These are phyloP conservation scores for Tenualosa ilisha DNA, from an alignment of 2,797 vertebrate species.

Conservation along the genomic window DNA sequence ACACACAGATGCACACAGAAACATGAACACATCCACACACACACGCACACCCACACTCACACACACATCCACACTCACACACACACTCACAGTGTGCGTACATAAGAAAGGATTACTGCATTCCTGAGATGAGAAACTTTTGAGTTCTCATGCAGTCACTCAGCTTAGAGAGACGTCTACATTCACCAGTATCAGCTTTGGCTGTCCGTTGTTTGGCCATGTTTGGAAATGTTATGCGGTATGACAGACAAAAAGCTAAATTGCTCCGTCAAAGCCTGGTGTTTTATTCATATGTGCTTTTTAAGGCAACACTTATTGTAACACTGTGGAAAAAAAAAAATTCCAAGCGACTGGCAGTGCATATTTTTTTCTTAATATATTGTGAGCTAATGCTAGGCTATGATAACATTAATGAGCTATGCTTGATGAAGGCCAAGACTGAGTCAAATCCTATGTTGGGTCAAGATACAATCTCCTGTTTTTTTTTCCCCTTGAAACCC, in stretches of 20 bases:
- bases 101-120: slow-evolving; percentile 32
- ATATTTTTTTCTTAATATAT: not conserved
- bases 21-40: slow-evolving; percentile 33
- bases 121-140: slow-evolving; percentile 47
- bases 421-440: not conserved
- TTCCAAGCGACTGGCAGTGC: not conserved
- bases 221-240: not conserved
- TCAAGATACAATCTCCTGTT: not conserved
- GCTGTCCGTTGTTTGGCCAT: not conserved
- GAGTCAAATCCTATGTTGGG: not conserved
- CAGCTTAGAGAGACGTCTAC: slow-evolving; percentile 23
- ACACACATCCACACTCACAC: slow-evolving; percentile 36
- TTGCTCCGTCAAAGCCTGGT: not conserved
- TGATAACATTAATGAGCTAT: not conserved
- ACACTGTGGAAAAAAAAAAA: not conserved
- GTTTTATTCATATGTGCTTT: not conserved
- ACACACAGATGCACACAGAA: slow-evolving; percentile 24
- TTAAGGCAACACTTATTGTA: not conserved
- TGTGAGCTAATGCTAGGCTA: not conserved
- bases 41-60: slow-evolving; percentile 20
- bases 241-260: not conserved
- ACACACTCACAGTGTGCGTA: slow-evolving; percentile 15
- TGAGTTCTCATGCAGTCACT: slow-evolving; percentile 36
- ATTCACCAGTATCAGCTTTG: not conserved
- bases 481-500: not conserved